These are phyloP conservation scores for Naja naja DNA, from an alignment of 2,113 vertebrate genomes.

Conservation along the genomic window DNA sequence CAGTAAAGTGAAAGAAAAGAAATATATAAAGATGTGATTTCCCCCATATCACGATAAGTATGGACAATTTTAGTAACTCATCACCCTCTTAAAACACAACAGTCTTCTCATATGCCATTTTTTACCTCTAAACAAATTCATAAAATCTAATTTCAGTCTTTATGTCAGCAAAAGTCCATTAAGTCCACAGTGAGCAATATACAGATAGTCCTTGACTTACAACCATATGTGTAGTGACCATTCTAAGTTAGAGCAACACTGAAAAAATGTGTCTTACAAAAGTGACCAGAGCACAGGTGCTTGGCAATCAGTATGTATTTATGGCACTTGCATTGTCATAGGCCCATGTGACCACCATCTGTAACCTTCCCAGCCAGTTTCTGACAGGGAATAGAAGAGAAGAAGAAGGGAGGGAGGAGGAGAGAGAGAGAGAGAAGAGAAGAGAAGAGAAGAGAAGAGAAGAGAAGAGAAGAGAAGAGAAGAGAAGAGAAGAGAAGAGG, in stretches of 20 bases:
- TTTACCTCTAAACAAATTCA: background rate
- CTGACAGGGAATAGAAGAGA: background rate
- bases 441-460: too few species aligned
- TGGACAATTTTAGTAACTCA: background rate
- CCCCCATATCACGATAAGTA: background rate
- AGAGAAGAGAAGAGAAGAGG: too few species aligned
- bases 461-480: too few species aligned
- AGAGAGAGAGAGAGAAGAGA: too few species aligned
- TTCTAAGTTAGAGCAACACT: background rate
- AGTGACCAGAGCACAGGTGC: background rate
- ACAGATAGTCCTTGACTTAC: background rate
- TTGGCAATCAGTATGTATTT: background rate
- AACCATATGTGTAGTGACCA: background rate
- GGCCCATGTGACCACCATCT: background rate
- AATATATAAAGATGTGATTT: background rate
- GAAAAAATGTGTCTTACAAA: background rate
- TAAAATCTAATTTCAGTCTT: background rate
- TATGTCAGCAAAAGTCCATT: background rate
- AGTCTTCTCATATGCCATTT: background rate
- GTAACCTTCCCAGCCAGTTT: background rate
- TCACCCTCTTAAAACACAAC: background rate
- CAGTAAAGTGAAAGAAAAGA: background rate
- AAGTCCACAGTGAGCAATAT: background rate
- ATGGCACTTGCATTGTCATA: background rate
- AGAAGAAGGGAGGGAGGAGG: rapidly evolving